These are phyloP conservation scores for Dicycla oo DNA, from an alignment of 2,888 invertebrate species.

Conservation along the genomic window DNA sequence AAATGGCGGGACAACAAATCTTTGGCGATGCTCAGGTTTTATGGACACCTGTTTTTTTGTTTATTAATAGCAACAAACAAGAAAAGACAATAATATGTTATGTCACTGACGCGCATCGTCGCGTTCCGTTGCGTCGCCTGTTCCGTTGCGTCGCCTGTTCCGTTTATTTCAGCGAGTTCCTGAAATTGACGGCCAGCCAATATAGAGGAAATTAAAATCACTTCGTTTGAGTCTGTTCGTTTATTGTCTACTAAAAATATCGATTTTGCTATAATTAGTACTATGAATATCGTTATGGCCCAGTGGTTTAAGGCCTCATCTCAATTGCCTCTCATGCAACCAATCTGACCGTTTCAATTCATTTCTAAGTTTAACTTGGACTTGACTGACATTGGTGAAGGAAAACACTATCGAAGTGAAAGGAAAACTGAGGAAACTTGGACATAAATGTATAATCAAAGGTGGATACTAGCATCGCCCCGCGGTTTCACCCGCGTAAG, in stretches of 20 bases:
- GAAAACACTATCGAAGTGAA: too few relatives aligned
- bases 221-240: background rate
- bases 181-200: conserved; percentile 18
- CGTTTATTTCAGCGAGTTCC: conserved; percentile 13
- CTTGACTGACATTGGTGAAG: too few relatives aligned
- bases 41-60: background rate
- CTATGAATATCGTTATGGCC: background rate
- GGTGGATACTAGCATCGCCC: too few relatives aligned
- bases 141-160: background rate
- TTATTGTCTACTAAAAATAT: background rate
- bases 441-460: too few relatives aligned
- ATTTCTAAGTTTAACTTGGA: background rate
- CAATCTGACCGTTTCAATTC: background rate
- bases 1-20: background rate
- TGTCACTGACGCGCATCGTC: background rate
- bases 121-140: background rate
- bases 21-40: background rate
- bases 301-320: background rate
- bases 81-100: background rate
- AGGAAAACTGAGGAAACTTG: background rate
- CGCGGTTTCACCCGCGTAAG: too few relatives aligned
- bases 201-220: conserved; percentile 28
- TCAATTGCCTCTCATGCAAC: background rate
- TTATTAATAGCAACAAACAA: background rate
- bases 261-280: background rate